Base-by-base conservation (phyloP, 2,888 invertebrate genomes). In the Achlya flavicornis region DNA sequence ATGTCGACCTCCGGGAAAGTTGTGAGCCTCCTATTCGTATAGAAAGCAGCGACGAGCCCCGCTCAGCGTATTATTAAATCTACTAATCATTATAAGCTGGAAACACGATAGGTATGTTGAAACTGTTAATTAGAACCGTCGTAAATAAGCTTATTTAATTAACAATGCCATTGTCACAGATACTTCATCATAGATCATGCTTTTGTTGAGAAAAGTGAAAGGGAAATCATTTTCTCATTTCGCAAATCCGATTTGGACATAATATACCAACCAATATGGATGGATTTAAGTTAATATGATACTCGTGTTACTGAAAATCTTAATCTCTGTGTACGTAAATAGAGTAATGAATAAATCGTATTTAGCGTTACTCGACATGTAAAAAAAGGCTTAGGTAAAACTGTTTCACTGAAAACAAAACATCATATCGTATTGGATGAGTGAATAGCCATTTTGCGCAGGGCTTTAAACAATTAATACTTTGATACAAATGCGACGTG, bases 1-100 rank as follows among this genome's bases (percentile, higher is more conserved):
- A 75, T 86, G 84, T 84, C 87, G 81, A 86, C 82, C 81, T 81
- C 84, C 81, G 84, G 82, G 61, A 70, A 80, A 79, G 76, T 78
- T 75, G 72, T 64, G 70, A 67, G 72, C 70, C 77, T 73, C 71
- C 66, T 71, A 76, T 74, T 72, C 66, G 67, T 59, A 38, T 57
- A 70, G 67, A 57, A 66, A 67, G 61, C 65, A 64, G 69, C 68
- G 69, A 69, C 70, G 70, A 69, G 66, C 53, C 16, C 14, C 53
- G 19, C 73, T 70, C 73, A 76, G 69, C 76, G 74, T 81, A 77
- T 81, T 81, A 84, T 84, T 83, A 83, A 80, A 80, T 76, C 80
- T 75, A 78, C 77, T 84, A 79, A 83, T 80, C 72, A 84, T 79
- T 79, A 76, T 73, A 69, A 78, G 71, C 74, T 68, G 67, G 80